Evolutionary conservation across 2,113 vertebrate species (phyloP), one percentile per base, ranked within the genome.

Genomic region (Pomatorhinus ruficollis): DNA sequence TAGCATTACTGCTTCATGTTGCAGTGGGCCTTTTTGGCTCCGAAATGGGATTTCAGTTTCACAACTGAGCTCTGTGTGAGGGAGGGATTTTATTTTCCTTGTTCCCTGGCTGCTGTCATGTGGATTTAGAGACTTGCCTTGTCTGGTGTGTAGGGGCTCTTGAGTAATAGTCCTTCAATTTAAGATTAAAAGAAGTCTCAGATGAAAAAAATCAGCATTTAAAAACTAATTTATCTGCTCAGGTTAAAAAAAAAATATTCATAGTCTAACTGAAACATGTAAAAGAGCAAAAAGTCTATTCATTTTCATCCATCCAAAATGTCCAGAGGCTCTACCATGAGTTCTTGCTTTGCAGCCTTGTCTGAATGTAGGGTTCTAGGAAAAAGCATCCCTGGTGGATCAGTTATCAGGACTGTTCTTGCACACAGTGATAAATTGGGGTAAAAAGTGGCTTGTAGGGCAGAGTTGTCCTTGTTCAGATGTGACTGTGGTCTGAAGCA

Each of bases 21-120:
- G 68, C 60, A 85, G 84, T 86, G 66, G 59, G 47, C 42, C 53
- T 63, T 87, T 76, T 56, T 70, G 63, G 65, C 45, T 90, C 57
- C 49, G n/a, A 91, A 90, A 74, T 44, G 42, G 64, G 83, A 87
- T 94, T 95, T 77, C 53, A 56, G 35, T 79, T 83, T 87, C 66
- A 83, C 66, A 94, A 5, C 54, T 68, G 59, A 93, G 42, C 27
- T 88, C 39, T 66, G 19, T 33, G 28, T 42, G 39, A 74, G n/a
- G 20, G 21, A 87, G 49, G 78, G 27, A 37, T 76, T 87, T 78
- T 54, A 61, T 53, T 44, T 64, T 33, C 33, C 31, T 71, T 64
- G 16, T 63, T 83, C 44, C 24, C 54, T 70, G 42, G 7, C 44
- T 72, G 37, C 81, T 89, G 69, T 83, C 52, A 56, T 57, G 8